Evolutionary conservation across 2,797 vertebrate species (phyloP).

Genomic region (Notamacropus eugenii): DNA sequence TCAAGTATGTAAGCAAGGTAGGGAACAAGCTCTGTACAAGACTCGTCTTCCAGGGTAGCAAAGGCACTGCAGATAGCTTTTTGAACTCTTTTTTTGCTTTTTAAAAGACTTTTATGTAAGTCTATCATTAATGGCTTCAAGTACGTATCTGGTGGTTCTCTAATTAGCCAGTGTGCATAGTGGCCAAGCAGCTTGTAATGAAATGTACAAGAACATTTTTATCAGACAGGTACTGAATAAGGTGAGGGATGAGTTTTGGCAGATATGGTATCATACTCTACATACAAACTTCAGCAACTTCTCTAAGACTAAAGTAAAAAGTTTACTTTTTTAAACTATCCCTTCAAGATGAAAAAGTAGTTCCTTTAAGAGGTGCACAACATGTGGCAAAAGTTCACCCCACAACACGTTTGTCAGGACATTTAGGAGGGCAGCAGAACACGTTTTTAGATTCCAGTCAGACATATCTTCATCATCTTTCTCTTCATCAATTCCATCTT

Average conservation of each 20-base stretch:
- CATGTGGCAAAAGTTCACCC: conserved; percentile 94
- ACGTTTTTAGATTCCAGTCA: conserved; percentile 98
- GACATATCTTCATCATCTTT: conserved; percentile 94
- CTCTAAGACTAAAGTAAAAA: conserved; percentile 89
- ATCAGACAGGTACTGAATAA: conserved; percentile 94
- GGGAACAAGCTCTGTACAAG: conserved; percentile 96
- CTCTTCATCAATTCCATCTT: conserved; percentile 92
- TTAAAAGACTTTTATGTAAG: conserved; percentile 95
- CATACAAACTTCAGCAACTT: conserved; percentile 98
- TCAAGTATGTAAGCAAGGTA: conserved; percentile 96
- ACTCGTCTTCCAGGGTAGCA: conserved; percentile 96
- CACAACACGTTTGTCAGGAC: conserved; percentile 96
- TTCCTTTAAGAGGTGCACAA: conserved; percentile 95
- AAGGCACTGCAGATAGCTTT: conserved; percentile 98
- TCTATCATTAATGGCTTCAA: conserved; percentile 98
- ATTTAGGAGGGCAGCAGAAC: conserved; percentile 95
- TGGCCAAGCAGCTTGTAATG: conserved; percentile 98
- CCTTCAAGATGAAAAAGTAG: conserved; percentile 96
- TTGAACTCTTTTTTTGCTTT: conserved; percentile 97
- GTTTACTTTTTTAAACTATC: conserved; percentile 91
- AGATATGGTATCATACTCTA: conserved; percentile 97
- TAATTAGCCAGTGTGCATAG: conserved; percentile 97
- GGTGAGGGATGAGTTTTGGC: conserved; percentile 95
- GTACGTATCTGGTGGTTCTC: conserved; percentile 94
- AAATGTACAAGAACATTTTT: conserved; percentile 97